Evolutionary conservation across 2,888 invertebrate genomes (phyloP).

Genomic region (Petrophora chlorosata): DNA sequence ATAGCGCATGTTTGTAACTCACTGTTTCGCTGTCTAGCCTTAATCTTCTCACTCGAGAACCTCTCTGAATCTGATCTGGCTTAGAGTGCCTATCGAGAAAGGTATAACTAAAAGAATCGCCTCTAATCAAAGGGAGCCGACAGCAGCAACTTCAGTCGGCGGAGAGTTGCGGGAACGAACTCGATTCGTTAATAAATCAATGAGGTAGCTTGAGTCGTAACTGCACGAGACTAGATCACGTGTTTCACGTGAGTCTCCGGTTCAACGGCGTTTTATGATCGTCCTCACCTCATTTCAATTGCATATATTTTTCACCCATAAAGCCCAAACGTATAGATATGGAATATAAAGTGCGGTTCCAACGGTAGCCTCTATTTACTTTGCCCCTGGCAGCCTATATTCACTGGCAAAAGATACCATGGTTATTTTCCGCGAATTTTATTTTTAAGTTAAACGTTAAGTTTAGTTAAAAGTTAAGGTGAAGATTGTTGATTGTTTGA

Average conservation of each 20-base stretch:
- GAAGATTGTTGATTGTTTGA: no score
- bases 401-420: background rate
- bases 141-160: conserved; percentile 35
- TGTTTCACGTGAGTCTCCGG: conserved; percentile 33
- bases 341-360: conserved; percentile 39
- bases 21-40: background rate
- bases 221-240: background rate
- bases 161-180: conserved; percentile 22
- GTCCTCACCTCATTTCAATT: conserved; percentile 53
- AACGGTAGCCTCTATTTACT: conserved; percentile 54
- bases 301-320: conserved; percentile 34
- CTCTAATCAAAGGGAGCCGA: conserved; percentile 8
- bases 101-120: conserved; percentile 5
- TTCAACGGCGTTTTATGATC: conserved; percentile 53
- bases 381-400: conserved; percentile 47
- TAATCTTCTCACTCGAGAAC: conserved; percentile 4
- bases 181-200: conserved; percentile 9
- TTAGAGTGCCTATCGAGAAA: conserved; percentile 7
- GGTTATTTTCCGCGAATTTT: no score
- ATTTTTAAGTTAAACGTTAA: no score
- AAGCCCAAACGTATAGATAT: conserved; percentile 21
- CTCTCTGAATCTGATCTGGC: conserved; percentile 6
- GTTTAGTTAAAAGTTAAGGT: no score
- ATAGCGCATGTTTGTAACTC: no score
- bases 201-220: background rate